Percentiles rank a stretch among this genome's conserved stretches.
Conservation (phyloP, 2,113 vertebrate genomes). For the Pelobates fuscus region DNA sequence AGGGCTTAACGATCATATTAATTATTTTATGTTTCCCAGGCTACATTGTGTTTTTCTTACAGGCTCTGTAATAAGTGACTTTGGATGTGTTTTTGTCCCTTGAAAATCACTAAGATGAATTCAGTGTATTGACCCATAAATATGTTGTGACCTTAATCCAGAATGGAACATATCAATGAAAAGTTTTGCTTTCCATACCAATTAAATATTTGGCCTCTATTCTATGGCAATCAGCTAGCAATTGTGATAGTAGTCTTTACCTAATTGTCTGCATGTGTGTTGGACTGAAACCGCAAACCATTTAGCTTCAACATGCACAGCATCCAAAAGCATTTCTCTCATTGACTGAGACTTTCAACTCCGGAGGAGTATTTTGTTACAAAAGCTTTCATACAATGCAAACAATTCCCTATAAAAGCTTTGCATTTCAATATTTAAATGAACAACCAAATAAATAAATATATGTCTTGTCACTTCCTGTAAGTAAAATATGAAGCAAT, state of each 20-base stretch:
- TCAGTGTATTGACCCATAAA: slow-evolving; percentile 28
- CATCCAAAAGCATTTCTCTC: not conserved
- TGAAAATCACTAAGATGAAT: slow-evolving; percentile 27
- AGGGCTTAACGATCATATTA: no score
- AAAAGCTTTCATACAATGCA: not conserved
- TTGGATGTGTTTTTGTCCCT: slow-evolving; percentile 1
- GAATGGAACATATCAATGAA: slow-evolving; percentile 2
- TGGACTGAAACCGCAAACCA: slow-evolving; percentile 24
- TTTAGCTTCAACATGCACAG: slow-evolving; percentile 8
- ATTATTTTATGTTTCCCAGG: not conserved
- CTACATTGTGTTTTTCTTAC: not conserved
- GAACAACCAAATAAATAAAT: not conserved
- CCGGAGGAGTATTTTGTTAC: not conserved
- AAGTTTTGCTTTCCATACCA: slow-evolving; percentile 5
- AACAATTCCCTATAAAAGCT: slow-evolving; percentile 9
- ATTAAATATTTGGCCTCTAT: slow-evolving; percentile 41
- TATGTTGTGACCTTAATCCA: slow-evolving; percentile 7
- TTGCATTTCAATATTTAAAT: slow-evolving; percentile 6
- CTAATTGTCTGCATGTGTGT: slow-evolving; percentile 39
- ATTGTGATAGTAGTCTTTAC: slow-evolving; percentile 28
- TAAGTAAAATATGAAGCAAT: slow-evolving; percentile 16
- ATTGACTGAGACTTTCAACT: slow-evolving; percentile 17
- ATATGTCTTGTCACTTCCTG: not conserved
- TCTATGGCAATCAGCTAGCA: slow-evolving; percentile 39
- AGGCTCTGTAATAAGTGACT: slow-evolving; percentile 7